Percentiles rank a stretch among this genome's conserved stretches.
Conservation (phyloP, 2,797 vertebrate species). For the Ceyx erithaca region DNA sequence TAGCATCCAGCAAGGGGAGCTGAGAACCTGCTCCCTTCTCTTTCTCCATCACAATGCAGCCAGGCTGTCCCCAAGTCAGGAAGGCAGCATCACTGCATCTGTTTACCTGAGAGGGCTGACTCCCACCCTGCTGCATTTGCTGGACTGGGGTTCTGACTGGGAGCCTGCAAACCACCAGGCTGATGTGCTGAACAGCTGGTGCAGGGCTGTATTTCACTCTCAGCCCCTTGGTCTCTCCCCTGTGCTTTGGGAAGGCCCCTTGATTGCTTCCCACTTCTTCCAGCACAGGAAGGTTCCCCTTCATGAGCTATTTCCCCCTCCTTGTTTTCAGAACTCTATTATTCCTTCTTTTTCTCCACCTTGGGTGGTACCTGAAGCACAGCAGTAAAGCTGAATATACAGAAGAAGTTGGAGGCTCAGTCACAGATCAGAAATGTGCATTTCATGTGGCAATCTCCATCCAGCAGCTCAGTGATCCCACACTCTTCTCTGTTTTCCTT, state of each 20-base stretch:
- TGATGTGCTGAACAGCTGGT: slow-evolving; percentile 21
- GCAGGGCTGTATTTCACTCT: neutral
- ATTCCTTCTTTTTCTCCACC: neutral
- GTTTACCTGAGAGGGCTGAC: neutral
- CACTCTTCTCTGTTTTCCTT: neutral
- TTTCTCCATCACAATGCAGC: neutral
- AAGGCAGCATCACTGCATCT: neutral
- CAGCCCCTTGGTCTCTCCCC: neutral
- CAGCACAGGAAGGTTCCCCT: neutral
- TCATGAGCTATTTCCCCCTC: rapidly evolving
- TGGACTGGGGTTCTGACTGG: neutral
- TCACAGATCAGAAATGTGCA: neutral
- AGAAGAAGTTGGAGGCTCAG: neutral
- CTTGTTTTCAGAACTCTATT: neutral
- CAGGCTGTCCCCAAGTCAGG: neutral
- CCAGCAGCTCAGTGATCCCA: neutral
- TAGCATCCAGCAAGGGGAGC: slow-evolving; percentile 59
- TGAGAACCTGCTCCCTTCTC: slow-evolving; percentile 29
- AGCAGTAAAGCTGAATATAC: neutral
- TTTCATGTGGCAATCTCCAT: neutral
- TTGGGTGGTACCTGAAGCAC: neutral
- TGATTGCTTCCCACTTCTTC: neutral
- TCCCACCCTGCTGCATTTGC: neutral
- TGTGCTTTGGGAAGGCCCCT: neutral
- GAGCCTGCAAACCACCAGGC: neutral